phyloP scores from a whole-genome alignment of 2,888 invertebrate genomes.

The Tethea ocularis region DNA sequence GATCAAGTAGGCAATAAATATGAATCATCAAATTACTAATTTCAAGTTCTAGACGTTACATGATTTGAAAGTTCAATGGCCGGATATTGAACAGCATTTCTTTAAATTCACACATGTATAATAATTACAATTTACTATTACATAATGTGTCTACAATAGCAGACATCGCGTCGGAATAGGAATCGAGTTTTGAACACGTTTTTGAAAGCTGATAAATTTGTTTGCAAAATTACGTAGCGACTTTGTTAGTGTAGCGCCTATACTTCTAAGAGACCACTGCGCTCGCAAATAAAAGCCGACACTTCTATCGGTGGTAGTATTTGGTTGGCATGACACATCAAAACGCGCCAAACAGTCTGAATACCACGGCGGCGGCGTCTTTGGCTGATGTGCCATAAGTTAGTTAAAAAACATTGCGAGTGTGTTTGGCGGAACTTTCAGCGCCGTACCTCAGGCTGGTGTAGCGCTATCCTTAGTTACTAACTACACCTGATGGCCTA shows the following conservation, averaged over 20 bases:
- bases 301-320: no score
- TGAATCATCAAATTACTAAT: background rate
- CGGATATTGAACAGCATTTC: slow-evolving; percentile 5
- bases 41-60: background rate
- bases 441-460: no score
- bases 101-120: slow-evolving; percentile 9
- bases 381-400: no score
- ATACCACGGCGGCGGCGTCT: no score
- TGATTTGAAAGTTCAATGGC: slow-evolving; percentile 1
- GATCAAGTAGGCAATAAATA: background rate
- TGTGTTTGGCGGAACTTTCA: no score
- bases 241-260: background rate
- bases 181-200: slow-evolving; percentile 9
- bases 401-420: no score
- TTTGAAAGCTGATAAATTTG: slow-evolving; percentile 3
- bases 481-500: no score
- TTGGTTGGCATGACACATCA: no score
- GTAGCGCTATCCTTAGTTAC: no score
- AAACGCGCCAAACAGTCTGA: no score
- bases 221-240: slow-evolving; percentile 6
- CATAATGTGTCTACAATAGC: slow-evolving; percentile 44
- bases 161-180: slow-evolving; percentile 54
- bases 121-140: slow-evolving; percentile 34
- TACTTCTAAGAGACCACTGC: no score
- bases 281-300: no score